These are phyloP conservation scores for Cotesia congregata DNA, from an alignment of 2,888 invertebrate species.

Conservation along the genomic window DNA sequence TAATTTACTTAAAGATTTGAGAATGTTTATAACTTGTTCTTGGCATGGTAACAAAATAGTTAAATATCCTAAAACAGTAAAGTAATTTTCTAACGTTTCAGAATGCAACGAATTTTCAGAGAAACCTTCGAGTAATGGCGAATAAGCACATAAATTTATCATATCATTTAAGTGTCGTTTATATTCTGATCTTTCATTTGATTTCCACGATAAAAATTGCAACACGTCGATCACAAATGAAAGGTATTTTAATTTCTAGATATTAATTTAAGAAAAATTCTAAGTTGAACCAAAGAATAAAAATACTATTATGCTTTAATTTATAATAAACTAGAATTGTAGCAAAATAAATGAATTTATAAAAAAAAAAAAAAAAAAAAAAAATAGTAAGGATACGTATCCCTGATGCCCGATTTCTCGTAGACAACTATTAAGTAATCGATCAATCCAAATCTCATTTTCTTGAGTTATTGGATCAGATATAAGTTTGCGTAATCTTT, in stretches of 20 bases:
- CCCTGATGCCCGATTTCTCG: slow-evolving; percentile 47
- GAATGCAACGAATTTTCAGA: slow-evolving; percentile 58
- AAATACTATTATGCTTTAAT: background rate
- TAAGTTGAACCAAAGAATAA: slow-evolving; percentile 17
- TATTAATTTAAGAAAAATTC: slow-evolving; percentile 44
- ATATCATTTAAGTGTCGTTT: slow-evolving; percentile 56
- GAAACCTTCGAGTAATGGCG: slow-evolving; percentile 59
- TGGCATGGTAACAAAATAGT: slow-evolving; percentile 55
- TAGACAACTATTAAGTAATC: slow-evolving; percentile 54
- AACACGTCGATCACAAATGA: slow-evolving; percentile 60
- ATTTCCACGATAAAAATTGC: slow-evolving; percentile 59
- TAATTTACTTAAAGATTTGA: slow-evolving; percentile 52
- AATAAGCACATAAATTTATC: slow-evolving; percentile 59
- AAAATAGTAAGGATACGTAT: slow-evolving; percentile 60
- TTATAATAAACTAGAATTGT: background rate
- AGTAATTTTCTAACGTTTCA: slow-evolving; percentile 62
- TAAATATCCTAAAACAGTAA: slow-evolving; percentile 63
- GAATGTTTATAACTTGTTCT: slow-evolving; percentile 46
- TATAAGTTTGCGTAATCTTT: slow-evolving; percentile 55
- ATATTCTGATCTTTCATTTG: slow-evolving; percentile 52
- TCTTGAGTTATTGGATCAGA: slow-evolving; percentile 52
- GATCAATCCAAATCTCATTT: slow-evolving; percentile 49
- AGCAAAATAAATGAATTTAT: slow-evolving; percentile 23
- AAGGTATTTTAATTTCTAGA: slow-evolving; percentile 65
- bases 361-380: slow-evolving; percentile 6